A percentile compares a stretch with the other conserved stretches of the same genome.
Conservation (phyloP, 1,140 invertebrate species). For the Goniozus legneri region DNA sequence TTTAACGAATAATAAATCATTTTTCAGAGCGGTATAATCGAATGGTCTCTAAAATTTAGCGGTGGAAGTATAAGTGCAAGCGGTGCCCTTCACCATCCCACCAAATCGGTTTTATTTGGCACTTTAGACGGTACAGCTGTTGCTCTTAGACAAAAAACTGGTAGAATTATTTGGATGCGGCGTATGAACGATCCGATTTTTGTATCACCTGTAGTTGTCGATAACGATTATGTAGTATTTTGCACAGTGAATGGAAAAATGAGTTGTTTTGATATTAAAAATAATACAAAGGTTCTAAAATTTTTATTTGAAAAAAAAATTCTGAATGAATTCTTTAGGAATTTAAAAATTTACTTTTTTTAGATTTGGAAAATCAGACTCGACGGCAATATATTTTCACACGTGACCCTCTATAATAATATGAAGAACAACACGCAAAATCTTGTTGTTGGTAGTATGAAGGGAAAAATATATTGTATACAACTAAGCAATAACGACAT, state of each 20-base stretch:
- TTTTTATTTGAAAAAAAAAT: too few relatives aligned
- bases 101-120: slow-evolving; percentile 53
- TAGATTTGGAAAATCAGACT: slow-evolving; percentile 60
- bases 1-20: too few relatives aligned
- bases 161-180: slow-evolving; percentile 54
- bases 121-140: slow-evolving; percentile 61
- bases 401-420: slow-evolving; percentile 46
- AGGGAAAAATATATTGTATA: slow-evolving; percentile 60
- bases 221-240: slow-evolving; percentile 52
- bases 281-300: slow-evolving; percentile 44
- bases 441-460: slow-evolving; percentile 64
- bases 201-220: slow-evolving; percentile 57
- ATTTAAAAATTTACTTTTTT: slow-evolving; percentile 17
- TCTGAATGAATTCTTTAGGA: not conserved
- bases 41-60: slow-evolving; percentile 50
- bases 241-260: slow-evolving; percentile 60
- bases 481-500: too few relatives aligned
- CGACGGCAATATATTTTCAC: slow-evolving; percentile 65
- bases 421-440: slow-evolving; percentile 37
- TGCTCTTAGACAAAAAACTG: slow-evolving; percentile 46
- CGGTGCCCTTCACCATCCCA: slow-evolving; percentile 50
- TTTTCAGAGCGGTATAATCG: too few relatives aligned
- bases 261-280: slow-evolving; percentile 46
- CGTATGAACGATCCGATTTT: slow-evolving; percentile 62
- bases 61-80: slow-evolving; percentile 62